Evolutionary conservation across 1,140 invertebrate species (phyloP).

Genomic region (Phymorhynchus buccinoides): DNA sequence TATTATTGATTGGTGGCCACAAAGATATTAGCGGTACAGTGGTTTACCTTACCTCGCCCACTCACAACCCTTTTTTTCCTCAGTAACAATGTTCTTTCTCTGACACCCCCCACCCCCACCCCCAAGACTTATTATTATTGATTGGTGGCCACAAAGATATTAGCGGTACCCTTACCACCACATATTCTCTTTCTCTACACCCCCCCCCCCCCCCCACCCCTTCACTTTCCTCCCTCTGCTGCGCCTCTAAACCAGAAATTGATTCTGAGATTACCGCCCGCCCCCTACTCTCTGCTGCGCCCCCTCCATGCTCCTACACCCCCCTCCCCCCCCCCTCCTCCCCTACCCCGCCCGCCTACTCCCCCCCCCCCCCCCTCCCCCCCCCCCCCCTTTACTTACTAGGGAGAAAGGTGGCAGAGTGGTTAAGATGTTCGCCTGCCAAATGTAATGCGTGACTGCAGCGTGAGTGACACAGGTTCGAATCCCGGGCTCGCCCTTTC

Average conservation of each 20-base stretch:
- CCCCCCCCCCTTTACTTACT: conserved; percentile 10
- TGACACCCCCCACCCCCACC: neutral
- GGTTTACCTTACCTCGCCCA: no score
- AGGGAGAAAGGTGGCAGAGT: no score
- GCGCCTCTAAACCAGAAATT: neutral
- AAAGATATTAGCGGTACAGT: no score
- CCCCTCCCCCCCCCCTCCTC: neutral
- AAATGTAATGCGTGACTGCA: no score
- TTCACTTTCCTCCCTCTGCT: neutral
- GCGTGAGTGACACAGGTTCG: no score
- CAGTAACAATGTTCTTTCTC: neutral
- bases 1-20: no score
- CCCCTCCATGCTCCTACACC: neutral
- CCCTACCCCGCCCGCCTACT: neutral
- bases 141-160: no score
- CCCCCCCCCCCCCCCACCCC: neutral
- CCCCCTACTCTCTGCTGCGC: neutral
- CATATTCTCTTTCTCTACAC: neutral
- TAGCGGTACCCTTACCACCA: no score
- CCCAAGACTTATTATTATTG: neutral
- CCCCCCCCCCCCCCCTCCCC: neutral
- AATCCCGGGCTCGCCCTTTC: no score
- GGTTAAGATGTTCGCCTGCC: no score
- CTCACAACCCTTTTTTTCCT: no score
- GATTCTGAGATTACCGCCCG: neutral